Percentiles rank a stretch among this genome's conserved stretches.
phyloP scores from a whole-genome alignment of 2,888 invertebrate species.

The Adelphocoris suturalis region DNA sequence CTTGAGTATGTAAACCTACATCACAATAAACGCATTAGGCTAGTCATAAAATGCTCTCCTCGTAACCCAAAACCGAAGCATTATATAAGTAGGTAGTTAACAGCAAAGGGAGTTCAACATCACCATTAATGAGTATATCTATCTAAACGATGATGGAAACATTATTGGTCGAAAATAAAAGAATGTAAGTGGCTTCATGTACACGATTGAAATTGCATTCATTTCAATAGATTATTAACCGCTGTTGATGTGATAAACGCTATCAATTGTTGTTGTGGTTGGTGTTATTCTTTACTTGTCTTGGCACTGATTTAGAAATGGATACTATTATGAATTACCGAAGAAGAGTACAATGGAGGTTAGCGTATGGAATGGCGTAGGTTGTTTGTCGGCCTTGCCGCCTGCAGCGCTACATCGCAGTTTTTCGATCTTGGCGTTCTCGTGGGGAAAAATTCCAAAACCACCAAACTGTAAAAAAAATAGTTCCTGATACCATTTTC shows the following conservation, averaged over 20 bases:
- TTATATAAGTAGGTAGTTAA: not conserved
- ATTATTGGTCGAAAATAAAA: not conserved
- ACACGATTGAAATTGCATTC: not conserved
- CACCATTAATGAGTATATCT: too few species aligned
- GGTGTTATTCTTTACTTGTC: not conserved
- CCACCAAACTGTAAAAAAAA: too few species aligned
- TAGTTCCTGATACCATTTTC: too few species aligned
- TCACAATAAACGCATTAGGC: not conserved
- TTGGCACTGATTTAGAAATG: too few species aligned
- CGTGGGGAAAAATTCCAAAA: too few species aligned
- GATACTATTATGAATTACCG: too few species aligned
- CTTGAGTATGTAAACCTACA: not conserved
- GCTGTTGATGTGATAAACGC: slow-evolving; percentile 7
- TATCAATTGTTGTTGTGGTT: slow-evolving; percentile 20
- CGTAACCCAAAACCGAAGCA: not conserved
- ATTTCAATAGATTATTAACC: not conserved
- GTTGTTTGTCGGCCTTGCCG: too few species aligned
- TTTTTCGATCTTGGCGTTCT: too few species aligned
- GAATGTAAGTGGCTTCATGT: not conserved
- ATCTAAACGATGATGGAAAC: not conserved
- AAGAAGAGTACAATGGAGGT: too few species aligned
- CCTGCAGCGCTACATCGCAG: too few species aligned
- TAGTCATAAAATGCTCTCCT: not conserved
- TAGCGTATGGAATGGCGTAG: too few species aligned
- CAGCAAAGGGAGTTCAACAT: too few species aligned